These are phyloP conservation scores for Ibidorhyncha struthersii DNA, from an alignment of 2,113 vertebrate genomes.

Conservation along the genomic window DNA sequence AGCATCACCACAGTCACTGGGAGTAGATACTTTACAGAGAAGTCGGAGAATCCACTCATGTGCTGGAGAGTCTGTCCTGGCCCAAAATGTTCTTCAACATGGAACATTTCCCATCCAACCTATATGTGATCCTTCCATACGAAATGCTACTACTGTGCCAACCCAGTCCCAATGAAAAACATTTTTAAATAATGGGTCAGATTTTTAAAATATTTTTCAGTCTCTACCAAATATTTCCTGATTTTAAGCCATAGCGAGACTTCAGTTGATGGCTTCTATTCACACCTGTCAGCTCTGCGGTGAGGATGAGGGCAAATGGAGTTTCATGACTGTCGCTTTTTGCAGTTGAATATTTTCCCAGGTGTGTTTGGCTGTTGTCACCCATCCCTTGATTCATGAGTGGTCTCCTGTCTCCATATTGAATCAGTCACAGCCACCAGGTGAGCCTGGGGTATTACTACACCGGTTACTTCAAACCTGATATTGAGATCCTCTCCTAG, in stretches of 20 bases:
- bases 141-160: not conserved
- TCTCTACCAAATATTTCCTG: not conserved
- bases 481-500: not conserved
- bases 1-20: not conserved
- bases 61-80: not conserved
- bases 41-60: not conserved
- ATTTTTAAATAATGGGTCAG: not conserved
- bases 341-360: not conserved
- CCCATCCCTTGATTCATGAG: not conserved
- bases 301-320: not conserved
- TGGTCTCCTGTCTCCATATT: not conserved
- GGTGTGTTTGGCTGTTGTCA: not conserved
- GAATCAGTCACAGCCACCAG: not conserved
- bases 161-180: not conserved
- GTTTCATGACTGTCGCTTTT: not conserved
- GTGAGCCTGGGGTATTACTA: not conserved
- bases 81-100: not conserved
- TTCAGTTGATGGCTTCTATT: fast-evolving
- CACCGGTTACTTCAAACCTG: not conserved
- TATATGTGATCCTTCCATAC: not conserved
- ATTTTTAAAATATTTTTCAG: not conserved
- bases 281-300: not conserved
- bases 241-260: not conserved
- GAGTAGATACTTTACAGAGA: not conserved
- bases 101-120: not conserved